phyloP scores from a whole-genome alignment of 2,888 invertebrate species.

The Clostera curtula region DNA sequence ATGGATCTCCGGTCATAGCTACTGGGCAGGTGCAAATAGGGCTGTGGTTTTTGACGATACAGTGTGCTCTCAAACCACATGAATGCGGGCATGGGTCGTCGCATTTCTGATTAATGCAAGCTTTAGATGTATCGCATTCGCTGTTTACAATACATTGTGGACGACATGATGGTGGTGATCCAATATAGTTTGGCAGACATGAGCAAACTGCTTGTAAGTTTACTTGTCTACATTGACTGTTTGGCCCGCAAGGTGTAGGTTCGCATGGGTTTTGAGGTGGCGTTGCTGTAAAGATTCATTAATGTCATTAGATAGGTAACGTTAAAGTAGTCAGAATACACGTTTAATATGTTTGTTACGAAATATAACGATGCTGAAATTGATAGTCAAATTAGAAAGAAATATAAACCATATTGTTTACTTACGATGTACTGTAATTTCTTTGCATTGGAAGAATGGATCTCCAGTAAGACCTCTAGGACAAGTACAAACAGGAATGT shows the following conservation, averaged over 20 bases:
- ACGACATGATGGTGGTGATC: conserved; percentile 86
- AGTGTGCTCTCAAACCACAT: conserved; percentile 89
- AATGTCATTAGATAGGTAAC: too few species aligned
- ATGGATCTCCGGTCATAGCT: conserved; percentile 91
- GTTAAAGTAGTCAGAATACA: too few species aligned
- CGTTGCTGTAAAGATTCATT: conserved; percentile 46
- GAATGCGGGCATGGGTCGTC: conserved; percentile 91
- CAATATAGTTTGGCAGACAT: conserved; percentile 85
- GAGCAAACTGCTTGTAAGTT: conserved; percentile 90
- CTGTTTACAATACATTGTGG: conserved; percentile 92
- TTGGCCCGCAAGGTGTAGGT: conserved; percentile 91
- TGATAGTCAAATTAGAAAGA: too few species aligned
- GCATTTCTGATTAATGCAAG: conserved; percentile 90
- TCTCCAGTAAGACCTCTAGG: conserved; percentile 85
- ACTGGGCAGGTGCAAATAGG: conserved; percentile 90
- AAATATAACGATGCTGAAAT: too few species aligned
- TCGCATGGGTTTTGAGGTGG: conserved; percentile 80
- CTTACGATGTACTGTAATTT: conserved; percentile 62
- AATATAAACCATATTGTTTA: conserved; percentile 6
- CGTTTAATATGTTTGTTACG: too few species aligned
- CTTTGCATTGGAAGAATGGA: conserved; percentile 85
- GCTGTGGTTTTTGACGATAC: conserved; percentile 88
- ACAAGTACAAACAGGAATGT: conserved; percentile 86
- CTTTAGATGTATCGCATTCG: conserved; percentile 87
- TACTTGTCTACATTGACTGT: conserved; percentile 87